Conservation (phyloP, 2,888 invertebrate species). For the Laothoe populi region DNA sequence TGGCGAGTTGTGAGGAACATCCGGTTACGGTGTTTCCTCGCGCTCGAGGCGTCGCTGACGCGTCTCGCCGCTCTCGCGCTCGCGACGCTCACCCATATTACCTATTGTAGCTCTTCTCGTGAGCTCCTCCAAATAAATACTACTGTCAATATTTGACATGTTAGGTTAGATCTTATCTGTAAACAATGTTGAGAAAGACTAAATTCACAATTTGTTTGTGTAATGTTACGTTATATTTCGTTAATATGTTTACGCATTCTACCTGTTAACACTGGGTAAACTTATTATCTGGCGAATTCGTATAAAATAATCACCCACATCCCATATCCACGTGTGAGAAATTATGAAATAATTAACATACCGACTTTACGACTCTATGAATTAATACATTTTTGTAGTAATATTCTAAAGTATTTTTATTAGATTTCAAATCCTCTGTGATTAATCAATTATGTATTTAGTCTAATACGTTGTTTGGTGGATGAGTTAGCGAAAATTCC, state of each 20-base stretch:
- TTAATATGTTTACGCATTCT: background rate
- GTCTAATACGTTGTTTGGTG: conserved; percentile 28
- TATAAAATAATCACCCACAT: background rate
- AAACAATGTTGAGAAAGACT: conserved; percentile 27
- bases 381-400: conserved; percentile 11
- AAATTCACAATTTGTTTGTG: background rate
- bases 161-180: background rate
- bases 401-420: conserved; percentile 19
- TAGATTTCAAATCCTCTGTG: conserved; percentile 24
- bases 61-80: background rate
- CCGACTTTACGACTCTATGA: background rate
- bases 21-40: conserved; percentile 62
- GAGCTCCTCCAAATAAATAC: background rate
- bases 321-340: background rate
- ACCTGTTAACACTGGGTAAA: background rate
- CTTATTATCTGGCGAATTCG: background rate
- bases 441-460: conserved; percentile 25
- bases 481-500: conserved; percentile 40
- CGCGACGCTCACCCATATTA: background rate
- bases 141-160: background rate
- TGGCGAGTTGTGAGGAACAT: conserved; percentile 76
- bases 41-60: conserved; percentile 5
- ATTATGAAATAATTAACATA: conserved; percentile 1
- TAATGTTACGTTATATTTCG: too few relatives aligned
- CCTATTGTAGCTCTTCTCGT: background rate